phyloP scores from a whole-genome alignment of 2,113 vertebrate genomes.

The Sitta europaea region DNA sequence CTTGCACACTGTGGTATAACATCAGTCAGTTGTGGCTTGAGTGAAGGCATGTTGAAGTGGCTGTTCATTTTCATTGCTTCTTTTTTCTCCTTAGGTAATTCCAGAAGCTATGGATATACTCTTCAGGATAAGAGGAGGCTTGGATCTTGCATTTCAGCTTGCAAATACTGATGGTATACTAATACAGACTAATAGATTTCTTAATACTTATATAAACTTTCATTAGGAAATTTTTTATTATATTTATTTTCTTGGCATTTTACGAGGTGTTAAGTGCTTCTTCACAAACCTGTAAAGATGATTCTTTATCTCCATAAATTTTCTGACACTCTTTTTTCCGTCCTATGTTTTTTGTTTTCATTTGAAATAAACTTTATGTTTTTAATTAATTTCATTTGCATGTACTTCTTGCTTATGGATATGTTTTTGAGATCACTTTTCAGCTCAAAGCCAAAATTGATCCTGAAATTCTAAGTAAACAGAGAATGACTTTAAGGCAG shows the following conservation, averaged over 20 bases:
- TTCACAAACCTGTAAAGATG: neutral
- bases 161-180: constrained; percentile 74
- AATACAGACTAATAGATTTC: neutral
- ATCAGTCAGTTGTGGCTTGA: neutral
- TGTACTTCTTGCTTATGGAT: neutral
- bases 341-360: neutral
- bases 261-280: neutral
- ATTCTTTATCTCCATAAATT: neutral
- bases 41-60: neutral
- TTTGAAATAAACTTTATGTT: neutral
- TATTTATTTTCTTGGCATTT: neutral
- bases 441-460: neutral
- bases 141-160: constrained; percentile 81
- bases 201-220: neutral
- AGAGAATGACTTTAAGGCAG: neutral
- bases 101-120: constrained; percentile 71
- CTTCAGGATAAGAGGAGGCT: constrained; percentile 79
- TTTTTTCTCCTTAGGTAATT: constrained; percentile 49
- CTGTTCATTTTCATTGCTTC: neutral
- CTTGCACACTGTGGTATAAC: neutral
- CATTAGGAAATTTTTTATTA: neutral
- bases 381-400: neutral
- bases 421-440: neutral
- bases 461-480: neutral
- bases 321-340: neutral